Evolutionary conservation across 2,888 invertebrate genomes (phyloP), one percentile per base, ranked within the genome.

Genomic region (Bombylius discolor): DNA sequence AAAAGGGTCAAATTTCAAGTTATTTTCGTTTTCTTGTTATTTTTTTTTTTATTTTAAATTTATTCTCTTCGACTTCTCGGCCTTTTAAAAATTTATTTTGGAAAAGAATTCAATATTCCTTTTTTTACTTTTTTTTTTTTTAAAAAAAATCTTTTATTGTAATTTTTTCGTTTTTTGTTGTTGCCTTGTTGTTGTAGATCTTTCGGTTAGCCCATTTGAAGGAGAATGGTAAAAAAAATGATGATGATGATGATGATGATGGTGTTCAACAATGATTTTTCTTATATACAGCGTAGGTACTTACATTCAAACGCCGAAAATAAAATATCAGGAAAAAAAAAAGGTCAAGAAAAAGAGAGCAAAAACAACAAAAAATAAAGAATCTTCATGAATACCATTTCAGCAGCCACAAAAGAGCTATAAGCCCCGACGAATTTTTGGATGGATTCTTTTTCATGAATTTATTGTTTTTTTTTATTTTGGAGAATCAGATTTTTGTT

Each of bases 11-110:
- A 48, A 50, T 55, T 55, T 55, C 55, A 50, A 44, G 50, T 49
- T 50, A 46, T 49, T 45, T 45, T 45, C 5, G 6, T 14, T 11
- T 44, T 44, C n/a, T 45, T 45, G 1, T 45, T 45, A 14, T n/a
- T 55, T 48, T 48, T 49, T n/a, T 34, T 49, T 23, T 49, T 54
- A 34, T 45, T 34, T 9, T 54, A 33, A 45, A 33, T 44, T 39
- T 48, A 53, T 49, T 42, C 12, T 11, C 55, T 53, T 53, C 48
- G 53, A 53, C 53, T 53, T 53, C 48, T 55, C 55, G 14, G 50
- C 49, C 55, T 50, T 49, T 55, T 55, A 12, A 47, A 45, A 55
- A 55, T 55, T 55, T 55, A 55, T 55, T 55, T 50, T 50, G 55
- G 50, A 36, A 44, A 53, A 47, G 50, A 50, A 55, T 50, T 49